Percentiles rank a stretch among this genome's conserved stretches.
Evolutionary conservation across 2,113 vertebrate species (phyloP).

Genomic region (Stegostoma tigrinum): DNA sequence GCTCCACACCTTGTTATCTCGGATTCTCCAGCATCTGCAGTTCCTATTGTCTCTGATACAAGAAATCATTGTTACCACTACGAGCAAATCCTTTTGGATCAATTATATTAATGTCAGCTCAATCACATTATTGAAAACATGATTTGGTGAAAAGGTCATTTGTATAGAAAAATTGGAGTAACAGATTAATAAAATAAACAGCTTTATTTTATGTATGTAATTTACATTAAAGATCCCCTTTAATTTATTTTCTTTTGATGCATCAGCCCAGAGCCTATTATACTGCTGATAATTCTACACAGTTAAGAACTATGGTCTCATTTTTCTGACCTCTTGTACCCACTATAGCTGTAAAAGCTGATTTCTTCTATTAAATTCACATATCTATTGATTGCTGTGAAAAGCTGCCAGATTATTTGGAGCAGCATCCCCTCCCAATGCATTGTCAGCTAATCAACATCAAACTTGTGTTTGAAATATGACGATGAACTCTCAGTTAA

Average conservation of each 20-base stretch:
- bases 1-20: too few species aligned
- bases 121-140: not conserved
- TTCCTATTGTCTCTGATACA: too few species aligned
- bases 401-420: not conserved
- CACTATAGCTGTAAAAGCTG: not conserved
- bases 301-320: not conserved
- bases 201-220: not conserved
- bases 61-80: not conserved
- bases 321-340: not conserved
- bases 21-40: too few species aligned
- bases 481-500: not conserved
- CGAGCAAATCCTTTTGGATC: not conserved
- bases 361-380: not conserved
- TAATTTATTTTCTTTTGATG: not conserved
- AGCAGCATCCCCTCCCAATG: not conserved
- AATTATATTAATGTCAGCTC: not conserved
- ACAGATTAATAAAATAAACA: not conserved
- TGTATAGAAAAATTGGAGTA: not conserved
- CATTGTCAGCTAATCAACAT: conserved; percentile 11
- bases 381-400: not conserved
- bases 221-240: not conserved
- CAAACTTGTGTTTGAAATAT: not conserved
- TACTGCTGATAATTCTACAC: not conserved
- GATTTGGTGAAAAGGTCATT: not conserved
- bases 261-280: not conserved